Base-by-base conservation (phyloP, 2,113 vertebrate genomes). In the Ailuropoda melanoleuca region DNA sequence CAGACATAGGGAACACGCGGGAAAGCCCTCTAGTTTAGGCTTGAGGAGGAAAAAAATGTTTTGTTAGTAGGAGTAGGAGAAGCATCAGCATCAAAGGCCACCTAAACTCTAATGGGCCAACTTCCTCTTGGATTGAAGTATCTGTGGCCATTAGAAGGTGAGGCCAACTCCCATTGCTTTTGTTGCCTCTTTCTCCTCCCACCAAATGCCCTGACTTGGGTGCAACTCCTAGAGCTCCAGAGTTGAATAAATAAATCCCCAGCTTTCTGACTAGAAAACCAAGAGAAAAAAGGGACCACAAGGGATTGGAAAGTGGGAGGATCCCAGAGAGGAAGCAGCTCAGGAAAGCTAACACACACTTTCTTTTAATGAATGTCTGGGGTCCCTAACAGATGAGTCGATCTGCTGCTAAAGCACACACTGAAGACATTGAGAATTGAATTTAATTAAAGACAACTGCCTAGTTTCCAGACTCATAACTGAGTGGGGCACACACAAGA, bases 1-100 rank as follows among this genome's bases (percentile, higher is more conserved):
- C 3, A 8, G 3, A 46, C 1, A 15, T 15, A 68, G 7, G 24
- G 9, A 26, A 50, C 0, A 34, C 19, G 11, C 31, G 13, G 31
- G 74, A 24, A 43, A 14, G 24, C 1, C 2, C 39, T 62, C 10
- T 24, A 39, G 11, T 17, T 88, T 60, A 62, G n/a, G 3, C 21
- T 12, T 18, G 13, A 80, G 29, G 34, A 81, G 18, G 10, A n/a
- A 64, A 37, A 68, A 83, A 21, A 12, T 19, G 31, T 5, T 10
- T 58, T 84, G 1, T 11, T 37, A 68, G 31, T 60, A 56, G 62
- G 26, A 68, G 31, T 60, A 56, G 62, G 26, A 14, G 17, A 7
- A 9, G 29, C n/a, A 14, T 3, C 26, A 53, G 10, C 21, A 82
- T 6, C 9, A 19, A 62, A 34, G 15, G 3, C 2, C 8, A 31